phyloP scores from a whole-genome alignment of 2,113 vertebrate genomes.

The Cairina moschata region DNA sequence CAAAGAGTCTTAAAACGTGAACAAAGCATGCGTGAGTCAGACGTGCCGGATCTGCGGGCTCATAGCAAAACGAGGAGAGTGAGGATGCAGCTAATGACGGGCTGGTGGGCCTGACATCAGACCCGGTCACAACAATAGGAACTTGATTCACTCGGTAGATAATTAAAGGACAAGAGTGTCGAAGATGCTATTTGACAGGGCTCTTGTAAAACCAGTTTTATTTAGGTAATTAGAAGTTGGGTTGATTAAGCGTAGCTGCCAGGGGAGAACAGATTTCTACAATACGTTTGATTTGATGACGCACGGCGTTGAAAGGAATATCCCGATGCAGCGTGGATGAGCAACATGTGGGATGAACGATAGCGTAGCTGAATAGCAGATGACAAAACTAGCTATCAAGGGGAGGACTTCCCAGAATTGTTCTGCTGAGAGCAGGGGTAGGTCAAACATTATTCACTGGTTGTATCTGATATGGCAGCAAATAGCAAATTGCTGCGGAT shows the following conservation, averaged over 20 bases:
- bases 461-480: background rate
- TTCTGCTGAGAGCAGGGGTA: background rate
- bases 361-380: background rate
- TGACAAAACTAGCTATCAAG: background rate
- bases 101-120: constrained; percentile 50
- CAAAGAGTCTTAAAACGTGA: background rate
- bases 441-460: background rate
- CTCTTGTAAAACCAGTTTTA: constrained; percentile 21
- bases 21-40: background rate
- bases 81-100: constrained; percentile 40
- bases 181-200: background rate
- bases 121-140: background rate
- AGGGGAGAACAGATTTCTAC: constrained; percentile 5
- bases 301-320: background rate
- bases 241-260: background rate
- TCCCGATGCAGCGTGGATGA: background rate
- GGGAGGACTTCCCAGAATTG: background rate
- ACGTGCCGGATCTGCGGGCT: background rate
- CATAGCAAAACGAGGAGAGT: background rate
- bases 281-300: background rate
- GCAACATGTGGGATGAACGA: fast-evolving
- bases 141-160: constrained; percentile 22
- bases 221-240: constrained; percentile 50
- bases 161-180: constrained; percentile 42
- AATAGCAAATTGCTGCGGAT: background rate